These are phyloP conservation scores for Abrostola tripartita DNA, from an alignment of 2,888 invertebrate species.

Conservation along the genomic window DNA sequence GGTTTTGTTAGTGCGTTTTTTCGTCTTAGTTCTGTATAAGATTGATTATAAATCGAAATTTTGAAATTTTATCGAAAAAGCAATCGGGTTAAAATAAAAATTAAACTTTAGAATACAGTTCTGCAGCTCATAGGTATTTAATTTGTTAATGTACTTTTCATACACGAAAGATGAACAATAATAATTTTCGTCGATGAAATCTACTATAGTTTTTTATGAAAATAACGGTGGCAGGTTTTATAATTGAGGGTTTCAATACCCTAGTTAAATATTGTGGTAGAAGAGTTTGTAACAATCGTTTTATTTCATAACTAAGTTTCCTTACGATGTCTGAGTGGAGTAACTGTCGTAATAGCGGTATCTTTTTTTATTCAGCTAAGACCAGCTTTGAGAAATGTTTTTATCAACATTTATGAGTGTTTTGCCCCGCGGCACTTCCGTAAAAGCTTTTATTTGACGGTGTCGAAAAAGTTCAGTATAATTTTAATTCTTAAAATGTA, in stretches of 20 bases:
- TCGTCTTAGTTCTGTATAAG: no score
- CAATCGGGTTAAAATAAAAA: no score
- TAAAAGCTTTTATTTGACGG: conserved; percentile 34
- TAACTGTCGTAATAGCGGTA: conserved; percentile 26
- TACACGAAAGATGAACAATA: no score
- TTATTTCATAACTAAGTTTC: conserved; percentile 35
- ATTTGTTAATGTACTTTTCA: no score
- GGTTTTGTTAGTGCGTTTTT: background rate
- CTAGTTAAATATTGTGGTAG: conserved; percentile 5
- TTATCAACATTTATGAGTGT: conserved; percentile 45
- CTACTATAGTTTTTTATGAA: background rate
- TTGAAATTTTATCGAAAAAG: no score
- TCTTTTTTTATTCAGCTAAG: conserved; percentile 42
- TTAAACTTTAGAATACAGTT: no score
- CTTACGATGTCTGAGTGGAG: conserved; percentile 18
- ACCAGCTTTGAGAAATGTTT: conserved; percentile 42
- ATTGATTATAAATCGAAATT: no score
- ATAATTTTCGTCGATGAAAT: no score
- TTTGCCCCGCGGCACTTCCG: conserved; percentile 29
- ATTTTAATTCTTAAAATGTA: conserved; percentile 29
- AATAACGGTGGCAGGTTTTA: background rate
- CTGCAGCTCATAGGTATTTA: no score
- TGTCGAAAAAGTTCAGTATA: conserved; percentile 17
- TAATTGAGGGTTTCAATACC: conserved; percentile 9
- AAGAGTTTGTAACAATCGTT: conserved; percentile 21